Conservation (phyloP, 2,113 vertebrate genomes). For the Myotis brandtii region DNA sequence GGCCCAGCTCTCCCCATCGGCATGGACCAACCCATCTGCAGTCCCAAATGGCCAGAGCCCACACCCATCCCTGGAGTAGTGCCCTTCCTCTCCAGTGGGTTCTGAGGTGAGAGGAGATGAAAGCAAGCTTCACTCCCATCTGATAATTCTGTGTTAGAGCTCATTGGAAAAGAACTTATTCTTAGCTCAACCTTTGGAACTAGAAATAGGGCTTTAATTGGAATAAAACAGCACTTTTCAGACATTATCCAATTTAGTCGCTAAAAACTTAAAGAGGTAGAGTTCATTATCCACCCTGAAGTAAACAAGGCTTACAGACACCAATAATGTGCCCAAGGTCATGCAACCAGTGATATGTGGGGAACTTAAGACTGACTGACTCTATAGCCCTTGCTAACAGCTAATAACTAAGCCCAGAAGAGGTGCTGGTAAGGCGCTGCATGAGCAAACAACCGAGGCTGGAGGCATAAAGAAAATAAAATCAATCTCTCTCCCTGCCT, state of each 20-base stretch:
- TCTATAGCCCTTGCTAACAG: not conserved
- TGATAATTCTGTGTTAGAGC: not conserved
- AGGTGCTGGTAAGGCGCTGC: not conserved
- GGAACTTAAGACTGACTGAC: not conserved
- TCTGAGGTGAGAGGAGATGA: not conserved
- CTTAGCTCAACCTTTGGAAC: slow-evolving; percentile 45
- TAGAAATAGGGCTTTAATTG: slow-evolving; percentile 40
- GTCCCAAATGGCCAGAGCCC: not conserved
- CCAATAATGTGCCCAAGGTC: not conserved
- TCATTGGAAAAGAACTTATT: slow-evolving; percentile 43
- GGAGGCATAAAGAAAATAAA: not conserved
- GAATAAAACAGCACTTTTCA: slow-evolving; percentile 36
- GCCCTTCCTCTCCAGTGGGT: not conserved
- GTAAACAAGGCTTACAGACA: slow-evolving; percentile 39
- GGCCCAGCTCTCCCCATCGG: not conserved
- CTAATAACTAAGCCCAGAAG: not conserved
- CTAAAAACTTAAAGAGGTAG: slow-evolving; percentile 46
- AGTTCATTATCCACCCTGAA: not conserved
- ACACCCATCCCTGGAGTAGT: not conserved
- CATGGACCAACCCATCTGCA: too few relatives aligned
- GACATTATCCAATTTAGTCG: slow-evolving; percentile 48
- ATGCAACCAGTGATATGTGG: not conserved
- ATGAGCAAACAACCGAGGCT: not conserved
- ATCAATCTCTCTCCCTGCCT: not conserved
- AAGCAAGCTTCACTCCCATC: not conserved